phyloP scores from a whole-genome alignment of 2,888 invertebrate species.

The Panzeria rudis region DNA sequence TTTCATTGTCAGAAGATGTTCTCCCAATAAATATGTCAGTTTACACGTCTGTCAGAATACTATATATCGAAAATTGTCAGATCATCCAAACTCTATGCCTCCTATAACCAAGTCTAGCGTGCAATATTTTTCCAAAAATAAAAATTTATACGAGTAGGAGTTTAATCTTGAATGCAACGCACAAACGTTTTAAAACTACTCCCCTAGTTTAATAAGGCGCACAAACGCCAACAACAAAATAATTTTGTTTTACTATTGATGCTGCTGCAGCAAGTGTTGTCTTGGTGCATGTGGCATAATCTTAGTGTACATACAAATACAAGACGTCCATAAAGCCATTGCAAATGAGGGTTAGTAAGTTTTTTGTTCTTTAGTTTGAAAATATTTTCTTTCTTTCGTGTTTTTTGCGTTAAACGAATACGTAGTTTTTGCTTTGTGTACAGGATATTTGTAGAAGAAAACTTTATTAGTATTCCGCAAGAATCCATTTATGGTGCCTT shows the following conservation, averaged over 20 bases:
- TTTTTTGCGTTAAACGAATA: conserved; percentile 26
- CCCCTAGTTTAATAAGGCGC: conserved; percentile 56
- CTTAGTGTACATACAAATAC: conserved; percentile 33
- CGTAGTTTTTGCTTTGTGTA: conserved; percentile 44
- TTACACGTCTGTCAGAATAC: too few relatives aligned
- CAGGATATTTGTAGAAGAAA: conserved; percentile 71
- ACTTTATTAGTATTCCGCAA: conserved; percentile 75
- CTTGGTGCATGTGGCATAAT: conserved; percentile 42
- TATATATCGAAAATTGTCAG: too few relatives aligned
- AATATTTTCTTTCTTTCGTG: conserved; percentile 23
- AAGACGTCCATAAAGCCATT: conserved; percentile 61
- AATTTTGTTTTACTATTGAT: conserved; percentile 43
- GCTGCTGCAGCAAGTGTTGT: conserved; percentile 7
- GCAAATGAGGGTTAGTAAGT: conserved; percentile 54
- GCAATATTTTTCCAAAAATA: background rate
- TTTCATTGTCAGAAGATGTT: too few relatives aligned
- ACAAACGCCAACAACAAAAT: conserved; percentile 31
- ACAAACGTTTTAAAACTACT: conserved; percentile 54
- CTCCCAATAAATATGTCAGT: too few relatives aligned
- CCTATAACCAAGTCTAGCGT: background rate
- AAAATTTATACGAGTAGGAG: conserved; percentile 32
- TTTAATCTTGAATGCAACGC: conserved; percentile 60
- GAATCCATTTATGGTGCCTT: conserved; percentile 74
- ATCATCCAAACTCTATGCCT: background rate
- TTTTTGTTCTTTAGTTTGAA: conserved; percentile 8